Evolutionary conservation across 2,113 vertebrate species (phyloP).

Genomic region (Tachysurus fulvidraco): DNA sequence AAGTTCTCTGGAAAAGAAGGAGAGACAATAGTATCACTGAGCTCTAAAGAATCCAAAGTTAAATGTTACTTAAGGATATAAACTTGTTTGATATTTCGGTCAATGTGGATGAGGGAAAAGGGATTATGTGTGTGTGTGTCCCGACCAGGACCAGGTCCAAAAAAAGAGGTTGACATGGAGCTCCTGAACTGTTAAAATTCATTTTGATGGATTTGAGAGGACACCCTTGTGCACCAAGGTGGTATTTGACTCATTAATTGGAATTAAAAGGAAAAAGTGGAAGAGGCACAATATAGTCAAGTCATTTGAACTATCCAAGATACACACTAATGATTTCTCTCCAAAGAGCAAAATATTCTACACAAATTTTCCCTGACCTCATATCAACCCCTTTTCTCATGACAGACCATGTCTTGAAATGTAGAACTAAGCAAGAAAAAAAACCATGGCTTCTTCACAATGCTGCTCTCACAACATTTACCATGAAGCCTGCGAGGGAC

Average conservation of each 20-base stretch:
- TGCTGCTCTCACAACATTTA: conserved; percentile 62
- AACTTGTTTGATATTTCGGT: no score
- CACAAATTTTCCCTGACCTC: background rate
- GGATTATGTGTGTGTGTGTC: background rate
- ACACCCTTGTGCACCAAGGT: background rate
- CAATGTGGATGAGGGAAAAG: background rate
- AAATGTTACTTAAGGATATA: background rate
- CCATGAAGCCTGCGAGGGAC: conserved; percentile 50
- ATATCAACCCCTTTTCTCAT: background rate
- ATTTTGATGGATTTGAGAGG: background rate
- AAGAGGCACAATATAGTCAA: background rate
- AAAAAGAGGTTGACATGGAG: background rate
- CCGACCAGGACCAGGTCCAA: background rate
- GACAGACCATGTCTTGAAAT: conserved; percentile 29
- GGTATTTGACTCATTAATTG: background rate
- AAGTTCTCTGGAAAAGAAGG: background rate
- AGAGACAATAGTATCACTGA: background rate
- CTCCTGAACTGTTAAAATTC: background rate
- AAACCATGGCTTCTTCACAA: conserved; percentile 46
- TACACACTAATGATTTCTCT: background rate
- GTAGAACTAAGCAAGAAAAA: background rate
- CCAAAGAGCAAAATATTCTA: background rate
- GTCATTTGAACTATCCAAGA: background rate
- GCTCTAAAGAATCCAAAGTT: background rate
- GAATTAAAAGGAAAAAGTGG: background rate